Evolutionary conservation across 2,888 invertebrate species (phyloP).

Genomic region (Callyntrura guangdongensis): DNA sequence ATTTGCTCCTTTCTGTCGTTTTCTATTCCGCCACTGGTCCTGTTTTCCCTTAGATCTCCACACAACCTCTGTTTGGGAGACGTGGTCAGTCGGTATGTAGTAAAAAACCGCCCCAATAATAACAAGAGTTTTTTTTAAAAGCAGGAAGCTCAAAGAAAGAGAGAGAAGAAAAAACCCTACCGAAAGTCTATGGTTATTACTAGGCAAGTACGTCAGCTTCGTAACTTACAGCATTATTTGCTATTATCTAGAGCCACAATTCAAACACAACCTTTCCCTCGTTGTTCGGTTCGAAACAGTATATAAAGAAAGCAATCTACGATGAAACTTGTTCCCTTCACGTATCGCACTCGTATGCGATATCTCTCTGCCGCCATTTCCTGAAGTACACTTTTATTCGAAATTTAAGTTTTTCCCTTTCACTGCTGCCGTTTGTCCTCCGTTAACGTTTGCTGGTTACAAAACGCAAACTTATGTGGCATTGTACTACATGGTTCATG

Average conservation of each 20-base stretch:
- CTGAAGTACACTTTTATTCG: constrained; percentile 24
- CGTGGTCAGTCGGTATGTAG: constrained; percentile 40
- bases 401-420: constrained; percentile 54
- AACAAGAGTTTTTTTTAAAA: constrained; percentile 22
- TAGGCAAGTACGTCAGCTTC: constrained; percentile 41
- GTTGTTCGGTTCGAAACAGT: not conserved
- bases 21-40: not conserved
- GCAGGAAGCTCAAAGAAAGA: not conserved
- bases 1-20: not conserved
- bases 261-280: constrained; percentile 60
- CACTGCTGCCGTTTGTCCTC: constrained; percentile 42
- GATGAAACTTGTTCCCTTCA: not conserved
- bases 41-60: not conserved
- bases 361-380: not conserved
- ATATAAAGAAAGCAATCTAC: not conserved
- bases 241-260: constrained; percentile 74
- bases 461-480: not conserved
- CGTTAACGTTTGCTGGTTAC: constrained; percentile 43
- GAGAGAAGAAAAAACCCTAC: constrained; percentile 11
- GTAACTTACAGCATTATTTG: constrained; percentile 69
- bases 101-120: constrained; percentile 67
- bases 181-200: constrained; percentile 27
- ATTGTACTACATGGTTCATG: not conserved
- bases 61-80: constrained; percentile 22
- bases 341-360: constrained; percentile 2